Evolutionary conservation across 2,113 vertebrate species (phyloP).

Genomic region (Anoplopoma fimbria): DNA sequence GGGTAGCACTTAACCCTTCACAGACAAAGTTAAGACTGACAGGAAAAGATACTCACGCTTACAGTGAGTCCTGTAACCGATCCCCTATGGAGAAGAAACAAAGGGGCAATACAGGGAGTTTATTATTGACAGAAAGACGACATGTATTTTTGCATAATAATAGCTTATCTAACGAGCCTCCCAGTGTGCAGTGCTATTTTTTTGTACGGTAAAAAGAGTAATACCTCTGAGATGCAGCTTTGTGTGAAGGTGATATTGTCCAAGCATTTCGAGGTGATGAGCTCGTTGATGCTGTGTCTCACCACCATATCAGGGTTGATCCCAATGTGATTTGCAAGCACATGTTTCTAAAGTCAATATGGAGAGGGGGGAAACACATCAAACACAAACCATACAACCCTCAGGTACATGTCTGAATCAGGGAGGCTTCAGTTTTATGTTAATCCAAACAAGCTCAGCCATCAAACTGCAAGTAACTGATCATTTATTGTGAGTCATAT

Average conservation of each 20-base stretch:
- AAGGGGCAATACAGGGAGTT: not conserved
- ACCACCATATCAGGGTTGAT: fast-evolving
- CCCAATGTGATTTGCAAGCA: fast-evolving
- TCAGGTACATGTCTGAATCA: not conserved
- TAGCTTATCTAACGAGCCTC: not conserved
- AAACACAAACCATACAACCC: too few species aligned
- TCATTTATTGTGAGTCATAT: too few species aligned
- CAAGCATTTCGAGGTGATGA: not conserved
- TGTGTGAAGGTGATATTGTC: fast-evolving
- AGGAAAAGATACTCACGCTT: not conserved
- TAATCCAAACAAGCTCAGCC: not conserved
- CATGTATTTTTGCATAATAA: not conserved
- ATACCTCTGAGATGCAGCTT: not conserved
- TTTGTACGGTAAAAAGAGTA: not conserved
- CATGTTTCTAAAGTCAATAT: fast-evolving
- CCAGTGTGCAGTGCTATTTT: not conserved
- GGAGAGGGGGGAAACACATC: too few species aligned
- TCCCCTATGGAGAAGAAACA: not conserved
- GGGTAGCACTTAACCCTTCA: not conserved
- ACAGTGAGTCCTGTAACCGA: fast-evolving
- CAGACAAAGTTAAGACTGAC: not conserved
- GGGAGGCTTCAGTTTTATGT: not conserved
- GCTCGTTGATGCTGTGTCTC: not conserved
- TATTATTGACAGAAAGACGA: not conserved
- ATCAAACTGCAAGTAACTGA: not conserved